Evolutionary conservation across 2,113 vertebrate genomes (phyloP).

Genomic region (Coturnix japonica): DNA sequence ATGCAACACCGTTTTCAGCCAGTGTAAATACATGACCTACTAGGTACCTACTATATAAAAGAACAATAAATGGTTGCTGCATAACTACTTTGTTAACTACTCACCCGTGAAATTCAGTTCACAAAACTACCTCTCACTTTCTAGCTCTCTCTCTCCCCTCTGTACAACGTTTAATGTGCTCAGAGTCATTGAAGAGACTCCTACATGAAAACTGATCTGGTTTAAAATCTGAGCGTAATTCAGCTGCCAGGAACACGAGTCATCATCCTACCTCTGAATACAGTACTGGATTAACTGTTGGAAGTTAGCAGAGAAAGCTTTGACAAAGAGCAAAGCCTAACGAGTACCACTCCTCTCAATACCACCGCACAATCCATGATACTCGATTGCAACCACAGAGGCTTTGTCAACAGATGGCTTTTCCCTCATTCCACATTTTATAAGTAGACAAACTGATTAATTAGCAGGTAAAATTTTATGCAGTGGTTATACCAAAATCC

Average conservation of each 20-base stretch:
- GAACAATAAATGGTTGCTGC: neutral
- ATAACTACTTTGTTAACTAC: neutral
- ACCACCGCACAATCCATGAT: neutral
- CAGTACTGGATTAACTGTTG: neutral
- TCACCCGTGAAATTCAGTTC: neutral
- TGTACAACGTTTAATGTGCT: accelerated
- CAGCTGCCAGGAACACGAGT: neutral
- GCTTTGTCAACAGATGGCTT: neutral
- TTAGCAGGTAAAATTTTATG: neutral
- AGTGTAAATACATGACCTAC: no score
- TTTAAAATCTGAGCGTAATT: neutral
- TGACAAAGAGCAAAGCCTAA: neutral
- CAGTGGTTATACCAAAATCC: neutral
- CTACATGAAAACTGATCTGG: neutral
- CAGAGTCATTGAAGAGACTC: neutral
- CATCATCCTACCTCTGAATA: neutral
- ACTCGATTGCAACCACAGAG: neutral
- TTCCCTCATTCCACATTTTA: neutral
- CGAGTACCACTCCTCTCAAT: neutral
- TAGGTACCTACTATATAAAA: neutral
- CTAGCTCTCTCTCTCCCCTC: neutral
- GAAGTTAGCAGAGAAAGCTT: neutral
- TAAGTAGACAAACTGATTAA: neutral
- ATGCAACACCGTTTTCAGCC: no score
- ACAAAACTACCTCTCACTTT: neutral